Base-by-base conservation (phyloP, 1,140 invertebrate species). In the Phocides pigmalion region DNA sequence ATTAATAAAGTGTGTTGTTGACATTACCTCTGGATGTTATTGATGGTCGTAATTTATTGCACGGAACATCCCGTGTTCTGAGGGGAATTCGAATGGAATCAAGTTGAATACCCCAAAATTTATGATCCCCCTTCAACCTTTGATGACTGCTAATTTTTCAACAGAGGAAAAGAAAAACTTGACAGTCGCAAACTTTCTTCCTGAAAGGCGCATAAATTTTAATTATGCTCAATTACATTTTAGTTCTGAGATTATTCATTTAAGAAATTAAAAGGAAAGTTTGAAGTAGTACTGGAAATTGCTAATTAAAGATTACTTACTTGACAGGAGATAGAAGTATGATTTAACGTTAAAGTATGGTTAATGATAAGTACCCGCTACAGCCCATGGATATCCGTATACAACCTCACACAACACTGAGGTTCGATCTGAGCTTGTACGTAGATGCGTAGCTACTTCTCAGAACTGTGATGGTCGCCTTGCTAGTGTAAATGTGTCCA, bases 31-130 rank as follows among this genome's bases (percentile, higher is more conserved):
- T 64, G 70, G 20, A 61, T 79, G 79, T 84, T 81, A 84, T 82
- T 81, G 78, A 84, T 80, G 80, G 70, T 67, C 64, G 80, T 81
- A 82, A 84, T 82, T 84, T 84, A 84, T 82, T 66, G 75, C 68
- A 64, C 70, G 72, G 28, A 64, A 65, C 70, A 62, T 68, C 70
- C 62, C 72, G 9, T 32, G 71, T 72, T 81, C 79, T 81, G 76
- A 76, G 80, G 79, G 74, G 82, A 76, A 72, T 74, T 67, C 67
- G 69, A 77, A 74, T 73, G 68, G 73, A 82, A 84, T 84, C 51
- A 54, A 58, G 53, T 39, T 54, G 53, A 61, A 54, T 56, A 41
- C 39, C 9, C 39, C 25, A 32, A 63, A 63, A 69, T 69, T 69
- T 69, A 65, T 61, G 62, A 65, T 51, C 49, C 42, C 47, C 46